Evolutionary conservation across 2,113 vertebrate genomes (phyloP).

Genomic region (Eudyptes chrysolophus): DNA sequence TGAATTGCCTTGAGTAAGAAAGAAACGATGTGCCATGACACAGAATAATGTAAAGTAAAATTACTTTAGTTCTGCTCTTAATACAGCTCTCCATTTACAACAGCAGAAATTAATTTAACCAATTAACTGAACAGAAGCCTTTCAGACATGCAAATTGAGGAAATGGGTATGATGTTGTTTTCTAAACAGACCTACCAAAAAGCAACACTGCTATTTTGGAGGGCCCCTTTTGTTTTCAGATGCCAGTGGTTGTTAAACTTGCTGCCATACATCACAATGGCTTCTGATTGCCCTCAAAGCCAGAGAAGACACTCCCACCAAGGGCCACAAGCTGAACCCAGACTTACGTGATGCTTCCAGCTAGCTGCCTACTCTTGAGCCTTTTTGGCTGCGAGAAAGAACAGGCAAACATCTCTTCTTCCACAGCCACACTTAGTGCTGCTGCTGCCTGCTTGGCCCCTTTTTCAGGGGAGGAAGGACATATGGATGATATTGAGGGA

Average conservation of each 20-base stretch:
- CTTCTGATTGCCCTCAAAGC: background rate
- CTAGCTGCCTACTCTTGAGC: background rate
- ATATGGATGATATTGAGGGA: background rate
- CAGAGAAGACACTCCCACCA: background rate
- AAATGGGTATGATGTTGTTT: background rate
- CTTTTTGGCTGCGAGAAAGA: too few relatives aligned
- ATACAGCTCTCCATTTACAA: background rate
- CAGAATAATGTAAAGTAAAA: slow-evolving; percentile 14
- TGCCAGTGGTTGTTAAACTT: background rate
- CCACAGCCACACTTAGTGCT: background rate
- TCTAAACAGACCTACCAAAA: background rate
- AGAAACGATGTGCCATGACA: background rate
- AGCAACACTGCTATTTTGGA: background rate
- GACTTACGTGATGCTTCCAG: rapidly evolving
- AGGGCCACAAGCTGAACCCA: background rate
- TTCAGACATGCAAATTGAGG: slow-evolving; percentile 41
- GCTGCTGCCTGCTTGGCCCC: background rate
- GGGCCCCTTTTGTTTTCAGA: background rate
- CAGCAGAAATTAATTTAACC: slow-evolving; percentile 27
- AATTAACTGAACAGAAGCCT: slow-evolving; percentile 21
- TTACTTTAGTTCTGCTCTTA: slow-evolving; percentile 8
- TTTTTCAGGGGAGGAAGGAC: background rate
- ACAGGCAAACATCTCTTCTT: background rate
- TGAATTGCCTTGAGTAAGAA: slow-evolving; percentile 37
- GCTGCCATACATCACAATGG: rapidly evolving